Percentiles rank a stretch among this genome's conserved stretches.
These are phyloP conservation scores for Seriola quinqueradiata DNA, from an alignment of 2,113 vertebrate genomes.

Conservation along the genomic window DNA sequence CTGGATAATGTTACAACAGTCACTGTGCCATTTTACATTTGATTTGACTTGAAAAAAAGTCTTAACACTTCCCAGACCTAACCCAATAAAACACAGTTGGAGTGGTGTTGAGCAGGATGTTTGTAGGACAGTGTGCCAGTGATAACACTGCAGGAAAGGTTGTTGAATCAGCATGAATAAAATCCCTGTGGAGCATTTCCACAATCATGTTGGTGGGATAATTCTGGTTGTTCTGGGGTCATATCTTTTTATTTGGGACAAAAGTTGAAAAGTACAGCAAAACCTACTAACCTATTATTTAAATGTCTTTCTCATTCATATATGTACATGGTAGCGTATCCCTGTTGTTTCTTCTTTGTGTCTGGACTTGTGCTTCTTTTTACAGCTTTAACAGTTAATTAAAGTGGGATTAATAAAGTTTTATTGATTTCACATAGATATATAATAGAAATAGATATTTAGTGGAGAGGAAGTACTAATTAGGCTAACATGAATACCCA, in stretches of 20 bases:
- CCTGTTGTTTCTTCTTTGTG: no score
- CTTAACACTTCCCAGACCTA: conserved; percentile 1
- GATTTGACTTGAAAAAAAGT: conserved; percentile 12
- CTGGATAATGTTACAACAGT: background rate
- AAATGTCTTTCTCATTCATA: no score
- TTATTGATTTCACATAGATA: no score
- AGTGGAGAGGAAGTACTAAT: no score
- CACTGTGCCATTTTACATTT: background rate
- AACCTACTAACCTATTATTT: no score
- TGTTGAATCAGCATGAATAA: conserved; percentile 6
- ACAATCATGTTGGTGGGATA: background rate
- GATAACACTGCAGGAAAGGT: conserved; percentile 10
- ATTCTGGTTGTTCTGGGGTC: background rate
- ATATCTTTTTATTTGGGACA: background rate
- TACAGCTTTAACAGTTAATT: no score
- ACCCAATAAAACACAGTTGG: conserved; percentile 16
- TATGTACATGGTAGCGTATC: no score
- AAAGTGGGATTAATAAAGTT: no score
- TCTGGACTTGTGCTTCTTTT: no score
- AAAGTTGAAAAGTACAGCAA: background rate
- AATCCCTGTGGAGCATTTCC: background rate
- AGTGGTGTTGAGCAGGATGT: conserved; percentile 33
- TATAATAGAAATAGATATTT: no score
- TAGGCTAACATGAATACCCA: no score
- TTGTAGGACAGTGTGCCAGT: conserved; percentile 14